Conservation (phyloP, 1,140 invertebrate species). For the Atta cephalotes region DNA sequence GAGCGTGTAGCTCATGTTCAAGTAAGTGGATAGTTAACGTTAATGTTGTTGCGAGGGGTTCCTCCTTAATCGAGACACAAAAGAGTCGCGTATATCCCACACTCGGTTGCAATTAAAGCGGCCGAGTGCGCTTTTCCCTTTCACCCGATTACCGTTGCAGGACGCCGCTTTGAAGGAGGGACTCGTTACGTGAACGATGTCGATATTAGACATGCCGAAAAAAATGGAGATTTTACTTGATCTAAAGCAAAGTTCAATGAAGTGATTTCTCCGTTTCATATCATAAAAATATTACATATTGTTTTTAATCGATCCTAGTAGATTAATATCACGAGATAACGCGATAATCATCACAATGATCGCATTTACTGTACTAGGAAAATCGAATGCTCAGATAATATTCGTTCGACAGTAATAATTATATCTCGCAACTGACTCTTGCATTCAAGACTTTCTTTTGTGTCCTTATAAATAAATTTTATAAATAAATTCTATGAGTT, state of each 20-base stretch:
- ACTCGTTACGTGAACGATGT: slow-evolving; percentile 37
- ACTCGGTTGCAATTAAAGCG: slow-evolving; percentile 54
- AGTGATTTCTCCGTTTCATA: slow-evolving; percentile 28
- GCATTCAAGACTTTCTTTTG: slow-evolving; percentile 3
- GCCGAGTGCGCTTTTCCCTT: slow-evolving; percentile 39
- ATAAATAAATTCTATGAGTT: too few species aligned
- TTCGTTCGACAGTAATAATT: neutral
- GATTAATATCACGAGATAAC: slow-evolving; percentile 41
- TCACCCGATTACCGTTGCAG: slow-evolving; percentile 50
- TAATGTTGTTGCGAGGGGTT: slow-evolving; percentile 39
- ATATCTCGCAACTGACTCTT: slow-evolving; percentile 6
- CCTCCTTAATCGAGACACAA: slow-evolving; percentile 59
- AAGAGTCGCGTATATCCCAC: slow-evolving; percentile 51
- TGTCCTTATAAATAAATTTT: too few species aligned
- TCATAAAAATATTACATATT: slow-evolving; percentile 7
- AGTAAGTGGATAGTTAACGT: slow-evolving; percentile 56
- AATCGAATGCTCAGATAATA: neutral
- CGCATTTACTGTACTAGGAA: neutral
- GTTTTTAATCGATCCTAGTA: slow-evolving; percentile 13
- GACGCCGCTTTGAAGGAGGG: slow-evolving; percentile 26
- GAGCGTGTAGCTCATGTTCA: slow-evolving; percentile 58
- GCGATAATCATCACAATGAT: slow-evolving; percentile 14
- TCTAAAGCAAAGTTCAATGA: neutral
- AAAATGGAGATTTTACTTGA: neutral
- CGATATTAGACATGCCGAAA: slow-evolving; percentile 14